Evolutionary conservation across 2,888 invertebrate species (phyloP), one percentile per base, ranked within the genome.

Genomic region (Strigamia transsilvanica): DNA sequence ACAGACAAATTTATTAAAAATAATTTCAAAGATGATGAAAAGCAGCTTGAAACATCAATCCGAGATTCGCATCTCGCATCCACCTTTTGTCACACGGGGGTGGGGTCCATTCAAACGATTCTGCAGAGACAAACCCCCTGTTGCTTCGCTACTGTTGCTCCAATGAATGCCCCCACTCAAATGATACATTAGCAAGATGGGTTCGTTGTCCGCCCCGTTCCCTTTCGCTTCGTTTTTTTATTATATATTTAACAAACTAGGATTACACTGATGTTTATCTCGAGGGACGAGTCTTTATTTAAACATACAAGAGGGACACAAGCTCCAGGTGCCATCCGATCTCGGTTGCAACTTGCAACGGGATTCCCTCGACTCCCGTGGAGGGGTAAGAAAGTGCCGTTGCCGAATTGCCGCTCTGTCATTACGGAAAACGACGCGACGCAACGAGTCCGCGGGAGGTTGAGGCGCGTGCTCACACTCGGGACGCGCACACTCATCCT

Each of bases 211-310:
- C 73, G 73, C 32, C 73, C 73, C 73, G 13, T 27, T 51, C 51
- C 51, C 73, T 32, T 32, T 27, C 12, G n/a, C n/a, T 73, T 73
- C 10, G 1, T 73, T 73, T 73, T 73, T 32, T 73, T 13, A 27
- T 27, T 66, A n/a, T 21, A 27, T 73, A 21, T 66, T 27, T 73
- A 73, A 73, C 73, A 27, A 73, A 73, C 73, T 73, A 32, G 73
- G 73, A 73, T 73, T 73, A 73, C 73, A 73, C 23, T n/a, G 73
- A 73, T 73, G 73, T 73, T 73, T 73, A 73, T 73, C 73, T 73
- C 73, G 73, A 73, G 73, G 73, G 73, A 73, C 73, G 73, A 73
- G 73, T 73, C 73, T 73, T 73, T 73, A 23, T 73, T 32, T 73
- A 23, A 32, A 73, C 27, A 32, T 7, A 32, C 27, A 32, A 32